Conservation (phyloP, 1,140 invertebrate species). For the Asbolus verrucosus region DNA sequence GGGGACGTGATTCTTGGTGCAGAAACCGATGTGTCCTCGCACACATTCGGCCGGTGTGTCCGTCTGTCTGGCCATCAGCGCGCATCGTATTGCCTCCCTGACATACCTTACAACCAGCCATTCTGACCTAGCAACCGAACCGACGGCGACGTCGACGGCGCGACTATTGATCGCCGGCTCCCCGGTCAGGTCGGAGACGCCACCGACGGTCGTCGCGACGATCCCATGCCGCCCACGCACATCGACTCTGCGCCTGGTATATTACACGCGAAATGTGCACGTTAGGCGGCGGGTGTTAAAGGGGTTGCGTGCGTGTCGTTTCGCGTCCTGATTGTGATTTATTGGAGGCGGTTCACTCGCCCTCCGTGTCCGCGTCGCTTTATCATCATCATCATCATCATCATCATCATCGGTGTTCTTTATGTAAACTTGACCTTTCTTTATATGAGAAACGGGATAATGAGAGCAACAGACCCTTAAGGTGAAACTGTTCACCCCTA, state of each 20-base stretch:
- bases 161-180: slow-evolving; percentile 40
- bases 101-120: slow-evolving; percentile 38
- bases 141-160: slow-evolving; percentile 34
- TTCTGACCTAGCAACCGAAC: slow-evolving; percentile 44
- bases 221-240: slow-evolving; percentile 31
- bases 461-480: too few relatives aligned
- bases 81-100: slow-evolving; percentile 9
- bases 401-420: background rate
- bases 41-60: too few relatives aligned
- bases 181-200: slow-evolving; percentile 43
- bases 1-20: too few relatives aligned
- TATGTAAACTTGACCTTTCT: slow-evolving; percentile 36
- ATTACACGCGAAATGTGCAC: slow-evolving; percentile 5
- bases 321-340: slow-evolving; percentile 36
- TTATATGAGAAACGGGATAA: slow-evolving; percentile 6
- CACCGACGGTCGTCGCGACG: slow-evolving; percentile 40
- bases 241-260: background rate
- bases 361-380: background rate
- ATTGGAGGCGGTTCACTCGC: slow-evolving; percentile 14
- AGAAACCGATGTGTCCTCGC: too few relatives aligned
- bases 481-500: too few relatives aligned
- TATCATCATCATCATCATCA: slow-evolving; percentile 11
- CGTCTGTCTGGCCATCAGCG: slow-evolving; percentile 1
- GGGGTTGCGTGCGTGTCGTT: slow-evolving; percentile 25
- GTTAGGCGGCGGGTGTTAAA: slow-evolving; percentile 27